A percentile compares a stretch with the other conserved stretches of the same genome.
phyloP scores from a whole-genome alignment of 2,888 invertebrate species.

The Nudaria mundana region DNA sequence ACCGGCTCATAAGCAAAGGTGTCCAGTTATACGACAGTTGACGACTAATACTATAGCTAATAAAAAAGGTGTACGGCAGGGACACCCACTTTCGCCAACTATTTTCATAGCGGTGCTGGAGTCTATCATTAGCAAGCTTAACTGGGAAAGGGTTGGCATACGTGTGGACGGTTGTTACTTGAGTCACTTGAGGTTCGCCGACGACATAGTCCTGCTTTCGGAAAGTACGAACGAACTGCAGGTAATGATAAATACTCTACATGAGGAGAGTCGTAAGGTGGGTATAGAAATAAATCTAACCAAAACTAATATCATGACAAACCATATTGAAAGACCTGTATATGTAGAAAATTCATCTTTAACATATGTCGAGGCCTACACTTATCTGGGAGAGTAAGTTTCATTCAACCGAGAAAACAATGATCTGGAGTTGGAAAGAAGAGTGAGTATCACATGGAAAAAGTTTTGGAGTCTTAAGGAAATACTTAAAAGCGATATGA shows the following conservation, averaged over 20 bases:
- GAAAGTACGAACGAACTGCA: background rate
- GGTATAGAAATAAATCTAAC: too few species aligned
- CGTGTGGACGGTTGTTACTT: background rate
- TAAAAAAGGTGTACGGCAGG: constrained; percentile 6
- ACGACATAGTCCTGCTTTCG: background rate
- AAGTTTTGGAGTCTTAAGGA: background rate
- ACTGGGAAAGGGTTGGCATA: background rate
- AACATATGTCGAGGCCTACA: too few species aligned
- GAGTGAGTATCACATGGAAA: background rate
- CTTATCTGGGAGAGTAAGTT: too few species aligned
- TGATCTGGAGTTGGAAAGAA: background rate
- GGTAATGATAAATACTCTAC: background rate
- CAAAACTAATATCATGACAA: too few species aligned
- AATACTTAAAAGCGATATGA: background rate
- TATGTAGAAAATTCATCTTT: too few species aligned
- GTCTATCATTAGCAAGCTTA: background rate
- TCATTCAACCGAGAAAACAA: too few species aligned
- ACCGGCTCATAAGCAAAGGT: too few species aligned
- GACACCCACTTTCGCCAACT: constrained; percentile 2
- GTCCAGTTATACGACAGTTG: too few species aligned
- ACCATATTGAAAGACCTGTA: too few species aligned
- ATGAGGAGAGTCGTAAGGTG: background rate
- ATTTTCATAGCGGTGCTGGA: constrained; percentile 1
- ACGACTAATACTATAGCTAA: too few species aligned
- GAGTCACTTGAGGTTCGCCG: background rate